These are phyloP conservation scores for Myripristis murdjan DNA, from an alignment of 2,797 vertebrate species.

Conservation along the genomic window DNA sequence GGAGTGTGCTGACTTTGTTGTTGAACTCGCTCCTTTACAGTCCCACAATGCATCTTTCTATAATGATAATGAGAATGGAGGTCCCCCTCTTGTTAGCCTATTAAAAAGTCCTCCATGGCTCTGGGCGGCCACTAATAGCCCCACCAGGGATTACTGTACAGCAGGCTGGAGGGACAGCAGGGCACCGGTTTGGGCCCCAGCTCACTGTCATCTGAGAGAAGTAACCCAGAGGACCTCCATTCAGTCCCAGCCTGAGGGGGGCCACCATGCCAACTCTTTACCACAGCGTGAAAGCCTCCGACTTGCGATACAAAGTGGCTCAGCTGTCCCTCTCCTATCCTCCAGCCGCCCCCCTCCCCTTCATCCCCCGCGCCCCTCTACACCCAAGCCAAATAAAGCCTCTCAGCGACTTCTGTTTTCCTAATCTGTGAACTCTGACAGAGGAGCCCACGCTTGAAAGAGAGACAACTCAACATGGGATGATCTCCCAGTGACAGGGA, in stretches of 20 bases:
- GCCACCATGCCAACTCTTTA: conserved; percentile 42
- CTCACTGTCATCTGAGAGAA: conserved; percentile 66
- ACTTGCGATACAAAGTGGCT: conserved; percentile 73
- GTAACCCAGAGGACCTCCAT: conserved; percentile 55
- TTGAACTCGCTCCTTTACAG: conserved; percentile 39
- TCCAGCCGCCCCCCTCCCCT: conserved; percentile 66
- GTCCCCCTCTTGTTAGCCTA: conserved; percentile 68
- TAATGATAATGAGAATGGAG: conserved; percentile 55
- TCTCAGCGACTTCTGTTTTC: conserved; percentile 85
- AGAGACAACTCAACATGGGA: conserved; percentile 79
- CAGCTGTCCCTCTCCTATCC: conserved; percentile 68
- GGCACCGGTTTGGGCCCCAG: conserved; percentile 58
- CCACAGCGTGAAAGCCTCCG: conserved; percentile 67
- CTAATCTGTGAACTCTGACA: conserved; percentile 86
- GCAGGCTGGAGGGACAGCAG: conserved; percentile 65
- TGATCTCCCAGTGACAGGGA: conserved; percentile 83
- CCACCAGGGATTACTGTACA: conserved; percentile 76
- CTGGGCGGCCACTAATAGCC: conserved; percentile 69
- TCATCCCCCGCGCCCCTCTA: conserved; percentile 46
- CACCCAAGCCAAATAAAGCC: conserved; percentile 83
- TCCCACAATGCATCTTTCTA: conserved; percentile 34
- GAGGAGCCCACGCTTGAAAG: conserved; percentile 80
- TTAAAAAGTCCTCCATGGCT: conserved; percentile 64
- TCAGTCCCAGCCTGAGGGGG: conserved; percentile 49
- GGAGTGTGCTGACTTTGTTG: conserved; percentile 23